A percentile compares a stretch with the other conserved stretches of the same genome.
phyloP scores from a whole-genome alignment of 2,888 invertebrate genomes.

The Lasioglossum villosulum region DNA sequence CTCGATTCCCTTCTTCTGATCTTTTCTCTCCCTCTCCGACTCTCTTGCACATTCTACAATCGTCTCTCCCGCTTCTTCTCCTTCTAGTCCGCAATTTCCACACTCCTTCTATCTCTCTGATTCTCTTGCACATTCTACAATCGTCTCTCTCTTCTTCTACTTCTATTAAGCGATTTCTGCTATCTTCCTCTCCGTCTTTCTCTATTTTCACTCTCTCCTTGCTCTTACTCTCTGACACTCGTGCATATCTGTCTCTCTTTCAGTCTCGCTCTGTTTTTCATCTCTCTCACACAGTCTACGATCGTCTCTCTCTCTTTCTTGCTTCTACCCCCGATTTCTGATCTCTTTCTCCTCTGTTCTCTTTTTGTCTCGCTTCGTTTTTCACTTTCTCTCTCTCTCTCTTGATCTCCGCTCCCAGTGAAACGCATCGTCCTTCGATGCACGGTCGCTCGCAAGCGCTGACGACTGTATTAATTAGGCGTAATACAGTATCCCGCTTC shows the following conservation, averaged over 20 bases:
- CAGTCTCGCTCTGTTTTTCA: too few relatives aligned
- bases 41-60: background rate
- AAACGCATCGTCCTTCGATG: conserved; percentile 31
- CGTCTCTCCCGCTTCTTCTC: conserved; percentile 7
- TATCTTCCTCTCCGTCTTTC: background rate
- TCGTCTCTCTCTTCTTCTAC: background rate
- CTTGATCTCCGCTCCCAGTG: conserved; percentile 2
- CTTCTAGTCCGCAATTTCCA: conserved; percentile 14
- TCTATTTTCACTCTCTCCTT: background rate
- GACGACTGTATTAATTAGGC: conserved; percentile 67
- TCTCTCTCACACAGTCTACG: too few relatives aligned
- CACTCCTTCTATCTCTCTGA: conserved; percentile 8
- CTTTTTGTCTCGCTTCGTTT: background rate
- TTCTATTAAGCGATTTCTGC: conserved; percentile 12
- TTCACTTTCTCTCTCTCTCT: background rate
- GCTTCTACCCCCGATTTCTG: conserved; percentile 12
- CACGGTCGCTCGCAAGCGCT: conserved; percentile 24
- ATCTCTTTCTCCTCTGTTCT: conserved; percentile 9
- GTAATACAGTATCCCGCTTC: conserved; percentile 38
- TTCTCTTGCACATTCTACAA: background rate
- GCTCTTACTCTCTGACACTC: too few relatives aligned
- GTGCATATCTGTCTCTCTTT: too few relatives aligned
- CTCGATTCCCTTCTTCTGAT: conserved; percentile 52
- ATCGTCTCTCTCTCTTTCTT: background rate
- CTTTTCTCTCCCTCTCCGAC: conserved; percentile 11